Base-by-base conservation (phyloP, 2,113 vertebrate species). In the Oceanodroma tethys region DNA sequence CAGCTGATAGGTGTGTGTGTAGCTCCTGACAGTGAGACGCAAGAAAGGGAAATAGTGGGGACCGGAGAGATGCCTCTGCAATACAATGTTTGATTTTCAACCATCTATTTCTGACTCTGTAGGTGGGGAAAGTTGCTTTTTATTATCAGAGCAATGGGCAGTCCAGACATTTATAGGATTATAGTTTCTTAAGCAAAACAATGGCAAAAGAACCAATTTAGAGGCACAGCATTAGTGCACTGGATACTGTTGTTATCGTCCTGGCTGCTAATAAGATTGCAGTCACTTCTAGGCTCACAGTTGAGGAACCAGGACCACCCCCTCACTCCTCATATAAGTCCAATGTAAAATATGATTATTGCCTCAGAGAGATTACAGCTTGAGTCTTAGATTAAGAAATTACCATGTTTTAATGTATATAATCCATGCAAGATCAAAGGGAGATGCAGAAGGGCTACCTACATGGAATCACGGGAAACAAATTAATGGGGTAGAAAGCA, bases 131-230 rank as follows among this genome's bases (percentile, higher is more conserved):
- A 80, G 62, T 55, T 74, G 53, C 10, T 93, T 88, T 91, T 95
- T 86, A 79, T 92, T 91, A 80, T 89, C 70, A 93, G 66, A 94
- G 81, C 81, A 85, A 80, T 4, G 7, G 53, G 66, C 74, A 93
- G 59, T 82, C 9, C 2, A 82, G 81, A 70, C 42, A 81, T 89
- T 91, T 86, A 70, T 94, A 82, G 42, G 78, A 90, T 94, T 95
- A 95, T 18, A 16, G 38, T 88, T 96, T 90, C 71, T 94, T 88
- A 86, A 91, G 71, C 45, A 82, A 90, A 94, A 63, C 45, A 90
- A 56, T 80, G 36, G 71, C 42, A 81, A 91, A 91, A 82, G 74
- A 90, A 80, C 20, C 56, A 87, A 79, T 89, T 81, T 80, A 76
- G 91, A 85, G 11, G 11, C 81, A 86, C 59, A 40, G 74, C 48